Evolutionary conservation across 2,797 vertebrate genomes (phyloP), one percentile per base, ranked within the genome.

Genomic region (Manis pentadactyla): DNA sequence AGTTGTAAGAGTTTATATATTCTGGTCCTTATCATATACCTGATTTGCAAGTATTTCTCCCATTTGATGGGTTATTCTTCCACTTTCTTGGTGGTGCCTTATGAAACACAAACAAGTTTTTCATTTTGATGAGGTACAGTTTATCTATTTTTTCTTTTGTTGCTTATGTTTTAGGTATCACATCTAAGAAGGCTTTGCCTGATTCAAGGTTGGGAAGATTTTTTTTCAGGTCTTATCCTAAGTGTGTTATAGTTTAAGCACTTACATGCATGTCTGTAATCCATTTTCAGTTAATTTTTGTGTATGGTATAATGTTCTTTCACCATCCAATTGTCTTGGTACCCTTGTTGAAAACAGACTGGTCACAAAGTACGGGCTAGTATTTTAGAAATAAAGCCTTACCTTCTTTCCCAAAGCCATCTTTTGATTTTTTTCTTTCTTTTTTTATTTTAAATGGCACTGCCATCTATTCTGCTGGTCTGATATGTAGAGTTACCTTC

Each of bases 311-410:
- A 11, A 95, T 3, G 49, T 75, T 91, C 57, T 63, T 87, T 84
- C 27, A 8, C n/a, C 57, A 71, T 0, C 51, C n/a, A 73, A 61
- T 46, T 31, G 19, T 64, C 29, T 78, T 46, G 29, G 13, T 81
- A 63, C 27, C 42, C 5, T 55, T 89, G 49, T 31, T 77, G 39
- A 94, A 92, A 92, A 77, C 23, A 27, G 79, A 69, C 34, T 34
- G 82, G 29, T 37, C 19, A 94, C 13, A 73, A 89, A 64, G 2
- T n/a, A 39, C 27, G 27, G 31, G 27, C 23, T 96, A 69, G 34
- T 69, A 86, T n/a, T 81, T 82, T 78, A 83, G 79, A 94, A 90
- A 79, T 57, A 3, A 93, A 90, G 34, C 29, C 8, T 73, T 59
- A 66, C 1, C 63, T 85, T 87, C 61, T 77, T 66, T 86, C 18